A percentile compares a stretch with the other conserved stretches of the same genome.
Conservation (phyloP, 2,797 vertebrate species). For the Pachyuromys duprasi region DNA sequence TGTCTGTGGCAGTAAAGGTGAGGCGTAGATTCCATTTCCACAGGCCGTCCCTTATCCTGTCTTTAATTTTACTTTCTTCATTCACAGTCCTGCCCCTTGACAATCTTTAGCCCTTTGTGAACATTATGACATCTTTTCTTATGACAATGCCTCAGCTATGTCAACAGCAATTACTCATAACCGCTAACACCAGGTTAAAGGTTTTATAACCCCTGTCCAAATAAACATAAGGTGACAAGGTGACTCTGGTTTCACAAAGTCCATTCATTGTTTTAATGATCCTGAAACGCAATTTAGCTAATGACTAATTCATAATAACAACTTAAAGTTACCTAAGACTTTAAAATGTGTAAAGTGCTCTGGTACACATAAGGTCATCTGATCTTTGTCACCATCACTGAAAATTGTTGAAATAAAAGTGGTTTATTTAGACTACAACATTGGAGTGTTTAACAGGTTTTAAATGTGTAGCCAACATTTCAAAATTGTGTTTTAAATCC, state of each 20-base stretch:
- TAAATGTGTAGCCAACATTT: conserved; percentile 16
- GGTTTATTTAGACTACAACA: background rate
- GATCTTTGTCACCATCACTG: conserved; percentile 40
- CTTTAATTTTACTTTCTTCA: background rate
- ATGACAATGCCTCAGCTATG: background rate
- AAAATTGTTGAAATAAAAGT: conserved; percentile 29
- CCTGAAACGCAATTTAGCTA: conserved; percentile 13
- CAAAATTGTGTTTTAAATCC: background rate
- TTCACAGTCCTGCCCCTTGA: background rate
- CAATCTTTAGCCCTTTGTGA: background rate
- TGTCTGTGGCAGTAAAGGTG: background rate
- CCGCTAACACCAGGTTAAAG: background rate
- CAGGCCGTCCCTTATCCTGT: background rate
- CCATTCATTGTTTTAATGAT: conserved; percentile 5
- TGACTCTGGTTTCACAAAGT: conserved; percentile 13
- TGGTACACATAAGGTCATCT: background rate
- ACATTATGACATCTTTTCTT: background rate
- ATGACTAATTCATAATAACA: conserved; percentile 12
- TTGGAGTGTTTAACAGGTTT: background rate
- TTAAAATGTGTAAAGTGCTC: conserved; percentile 42
- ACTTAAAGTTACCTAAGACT: background rate
- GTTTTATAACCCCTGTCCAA: background rate
- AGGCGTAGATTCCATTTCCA: background rate
- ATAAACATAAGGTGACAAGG: background rate
- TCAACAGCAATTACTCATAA: background rate